A percentile compares a stretch with the other conserved stretches of the same genome.
These are phyloP conservation scores for Cinclus mexicanus DNA, from an alignment of 2,113 vertebrate species.

Conservation along the genomic window DNA sequence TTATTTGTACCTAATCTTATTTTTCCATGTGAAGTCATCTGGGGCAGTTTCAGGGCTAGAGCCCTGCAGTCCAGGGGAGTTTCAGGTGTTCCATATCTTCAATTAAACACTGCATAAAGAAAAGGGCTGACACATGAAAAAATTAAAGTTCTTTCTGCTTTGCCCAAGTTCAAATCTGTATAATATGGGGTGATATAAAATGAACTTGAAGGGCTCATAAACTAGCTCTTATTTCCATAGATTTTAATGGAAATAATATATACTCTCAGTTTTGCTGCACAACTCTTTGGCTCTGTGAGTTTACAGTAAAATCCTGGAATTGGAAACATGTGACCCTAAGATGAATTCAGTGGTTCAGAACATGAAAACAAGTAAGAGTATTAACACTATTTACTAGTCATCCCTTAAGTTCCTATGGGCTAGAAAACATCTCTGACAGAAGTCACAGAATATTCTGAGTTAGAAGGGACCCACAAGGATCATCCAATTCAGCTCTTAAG, in stretches of 20 bases:
- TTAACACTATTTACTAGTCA: not conserved
- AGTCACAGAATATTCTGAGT: not conserved
- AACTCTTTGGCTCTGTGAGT: not conserved
- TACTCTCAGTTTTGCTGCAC: not conserved
- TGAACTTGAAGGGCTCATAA: not conserved
- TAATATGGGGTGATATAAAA: not conserved
- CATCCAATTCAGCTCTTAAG: not conserved
- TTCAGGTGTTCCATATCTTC: not conserved
- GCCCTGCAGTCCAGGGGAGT: not conserved
- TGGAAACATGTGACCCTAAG: not conserved
- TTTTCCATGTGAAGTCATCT: constrained; percentile 37
- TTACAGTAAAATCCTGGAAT: not conserved
- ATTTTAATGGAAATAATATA: not conserved
- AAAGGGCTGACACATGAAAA: not conserved
- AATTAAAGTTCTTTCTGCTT: not conserved
- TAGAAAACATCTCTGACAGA: not conserved
- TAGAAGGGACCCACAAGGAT: not conserved
- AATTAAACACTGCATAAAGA: not conserved
- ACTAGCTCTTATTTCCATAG: not conserved
- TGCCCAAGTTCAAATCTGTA: not conserved
- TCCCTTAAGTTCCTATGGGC: not conserved
- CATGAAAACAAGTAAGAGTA: not conserved
- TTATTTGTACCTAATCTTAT: constrained; percentile 54
- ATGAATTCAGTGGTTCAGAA: not conserved
- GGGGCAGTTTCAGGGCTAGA: not conserved